Evolutionary conservation across 2,113 vertebrate genomes (phyloP), one percentile per base, ranked within the genome.

Genomic region (Mesitornis unicolor): DNA sequence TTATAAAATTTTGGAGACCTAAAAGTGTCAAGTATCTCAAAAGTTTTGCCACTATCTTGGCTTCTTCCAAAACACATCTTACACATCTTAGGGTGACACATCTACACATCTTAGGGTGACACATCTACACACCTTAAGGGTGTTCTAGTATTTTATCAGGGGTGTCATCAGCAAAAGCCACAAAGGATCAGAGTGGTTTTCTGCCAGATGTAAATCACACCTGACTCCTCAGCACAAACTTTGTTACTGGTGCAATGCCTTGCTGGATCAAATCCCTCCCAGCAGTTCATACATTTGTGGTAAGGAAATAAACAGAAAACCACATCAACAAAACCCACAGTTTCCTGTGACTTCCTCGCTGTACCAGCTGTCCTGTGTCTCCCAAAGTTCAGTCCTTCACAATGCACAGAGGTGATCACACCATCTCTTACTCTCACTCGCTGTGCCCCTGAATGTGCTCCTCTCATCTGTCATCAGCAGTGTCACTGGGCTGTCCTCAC

Each of bases 341-440:
- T 33, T 75, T 40, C 22, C 29, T 57, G 22, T 14, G 71, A 28
- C 26, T 25, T 26, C 17, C 33, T 40, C 13, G 18, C 36, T 47
- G 26, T 38, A 20, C 4, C 8, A 83, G 36, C 25, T 33, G 11
- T 18, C 47, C 50, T 17, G 21, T 16, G 47, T 20, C 43, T 79
- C 60, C 60, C 21, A 5, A 21, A 24, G 12, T 3, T 47, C 51
- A 33, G 12, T 16, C 24, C 21, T 13, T 20, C 13, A 9, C 2
- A 11, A 21, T 0, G 1, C 6, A 11, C 29, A 29, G 20, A 7
- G 48, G 57, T 1, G 7, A 29, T 13, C 1, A 0, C 50, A 21
- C 4, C 19, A 28, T 8, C 29, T 43, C 25, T 4, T 22, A 14
- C 7, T 43, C 31, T 21, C 40, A 11, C n/a, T 12, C 2, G 29